A percentile compares a stretch with the other conserved stretches of the same genome.
These are phyloP conservation scores for Crypturellus undulatus DNA, from an alignment of 2,113 vertebrate genomes.

Conservation along the genomic window DNA sequence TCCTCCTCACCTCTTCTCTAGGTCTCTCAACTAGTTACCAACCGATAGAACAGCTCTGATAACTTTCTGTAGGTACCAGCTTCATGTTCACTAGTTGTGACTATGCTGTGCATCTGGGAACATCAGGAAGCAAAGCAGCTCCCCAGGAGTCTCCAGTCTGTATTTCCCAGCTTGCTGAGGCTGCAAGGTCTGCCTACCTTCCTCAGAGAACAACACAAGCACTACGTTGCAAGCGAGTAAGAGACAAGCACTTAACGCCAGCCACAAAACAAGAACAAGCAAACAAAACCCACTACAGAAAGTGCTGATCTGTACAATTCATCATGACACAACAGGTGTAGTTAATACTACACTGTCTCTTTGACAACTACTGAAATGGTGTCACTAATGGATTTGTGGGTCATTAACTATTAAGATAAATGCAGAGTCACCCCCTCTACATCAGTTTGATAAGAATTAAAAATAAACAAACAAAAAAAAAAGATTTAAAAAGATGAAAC, in stretches of 20 bases:
- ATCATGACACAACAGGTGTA: neutral
- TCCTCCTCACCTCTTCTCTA: neutral
- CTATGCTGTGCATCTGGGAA: slow-evolving; percentile 64
- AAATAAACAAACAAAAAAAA: neutral
- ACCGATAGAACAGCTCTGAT: neutral
- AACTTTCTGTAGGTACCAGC: neutral
- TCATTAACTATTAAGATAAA: neutral
- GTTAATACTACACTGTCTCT: neutral
- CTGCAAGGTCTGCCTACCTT: slow-evolving; percentile 77
- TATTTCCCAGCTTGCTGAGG: slow-evolving; percentile 84
- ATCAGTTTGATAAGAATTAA: neutral
- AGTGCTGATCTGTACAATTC: neutral
- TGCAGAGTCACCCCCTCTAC: neutral
- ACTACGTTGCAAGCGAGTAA: slow-evolving; percentile 52
- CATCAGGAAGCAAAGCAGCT: slow-evolving; percentile 72
- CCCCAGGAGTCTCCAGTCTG: slow-evolving; percentile 85
- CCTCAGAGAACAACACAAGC: slow-evolving; percentile 76
- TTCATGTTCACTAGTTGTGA: slow-evolving; percentile 36
- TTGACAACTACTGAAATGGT: neutral
- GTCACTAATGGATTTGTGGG: neutral
- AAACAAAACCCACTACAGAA: neutral
- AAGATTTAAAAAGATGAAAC: neutral
- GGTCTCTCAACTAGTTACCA: neutral
- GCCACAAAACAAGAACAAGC: neutral
- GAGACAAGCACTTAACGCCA: slow-evolving; percentile 23